phyloP scores from a whole-genome alignment of 2,888 invertebrate genomes.

The Drosophila flavopinicola region DNA sequence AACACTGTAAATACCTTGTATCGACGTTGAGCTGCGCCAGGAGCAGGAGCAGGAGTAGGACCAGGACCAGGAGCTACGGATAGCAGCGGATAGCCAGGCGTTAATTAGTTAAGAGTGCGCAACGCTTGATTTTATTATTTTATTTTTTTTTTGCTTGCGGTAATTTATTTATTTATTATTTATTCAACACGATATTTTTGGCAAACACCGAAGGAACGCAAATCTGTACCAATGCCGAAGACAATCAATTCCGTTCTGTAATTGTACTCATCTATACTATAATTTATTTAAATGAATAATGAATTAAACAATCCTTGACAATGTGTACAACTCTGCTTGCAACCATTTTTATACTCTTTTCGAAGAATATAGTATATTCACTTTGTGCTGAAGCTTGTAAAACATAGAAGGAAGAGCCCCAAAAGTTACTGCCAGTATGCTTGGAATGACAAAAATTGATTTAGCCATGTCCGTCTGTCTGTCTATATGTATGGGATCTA shows the following conservation, averaged over 20 bases:
- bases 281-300: slow-evolving; percentile 42
- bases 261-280: slow-evolving; percentile 22
- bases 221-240: neutral
- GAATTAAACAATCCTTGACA: slow-evolving; percentile 26
- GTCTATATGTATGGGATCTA: no score
- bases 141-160: slow-evolving; percentile 11
- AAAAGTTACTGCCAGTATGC: no score
- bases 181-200: slow-evolving; percentile 15
- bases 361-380: no score
- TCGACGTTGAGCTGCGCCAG: slow-evolving; percentile 53
- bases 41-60: neutral
- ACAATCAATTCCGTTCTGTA: slow-evolving; percentile 7
- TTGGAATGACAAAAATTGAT: no score
- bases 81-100: slow-evolving; percentile 39
- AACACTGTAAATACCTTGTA: slow-evolving; percentile 82
- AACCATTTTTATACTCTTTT: no score
- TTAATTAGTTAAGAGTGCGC: slow-evolving; percentile 25
- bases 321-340: neutral
- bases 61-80: neutral
- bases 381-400: no score
- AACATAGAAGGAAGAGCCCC: no score
- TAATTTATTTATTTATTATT: slow-evolving; percentile 48
- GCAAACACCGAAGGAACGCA: slow-evolving; percentile 3
- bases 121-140: no score
- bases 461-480: no score